phyloP scores from a whole-genome alignment of 2,888 invertebrate genomes.

The Sycophila texana region DNA sequence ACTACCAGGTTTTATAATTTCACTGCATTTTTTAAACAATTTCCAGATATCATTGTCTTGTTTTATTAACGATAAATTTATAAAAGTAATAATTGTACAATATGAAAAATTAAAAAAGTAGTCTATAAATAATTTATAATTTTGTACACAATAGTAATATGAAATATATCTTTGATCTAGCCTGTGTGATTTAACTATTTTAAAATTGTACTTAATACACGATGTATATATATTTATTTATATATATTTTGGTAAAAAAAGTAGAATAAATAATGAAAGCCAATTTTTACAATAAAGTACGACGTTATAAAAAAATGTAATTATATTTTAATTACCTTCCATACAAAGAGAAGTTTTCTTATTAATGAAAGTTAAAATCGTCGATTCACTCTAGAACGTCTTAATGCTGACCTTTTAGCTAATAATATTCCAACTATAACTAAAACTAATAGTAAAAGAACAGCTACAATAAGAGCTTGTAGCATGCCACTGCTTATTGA shows the following conservation, averaged over 20 bases:
- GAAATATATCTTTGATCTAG: background rate
- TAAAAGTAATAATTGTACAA: background rate
- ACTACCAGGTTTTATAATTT: background rate
- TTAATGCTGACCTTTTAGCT: constrained; percentile 60
- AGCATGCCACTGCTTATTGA: constrained; percentile 65
- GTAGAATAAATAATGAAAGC: constrained; percentile 32
- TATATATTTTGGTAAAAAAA: background rate
- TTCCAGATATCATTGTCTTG: background rate
- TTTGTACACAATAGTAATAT: background rate
- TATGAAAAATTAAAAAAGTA: constrained; percentile 10
- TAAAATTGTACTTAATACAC: constrained; percentile 11
- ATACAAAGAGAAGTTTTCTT: constrained; percentile 4
- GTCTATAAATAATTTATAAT: background rate
- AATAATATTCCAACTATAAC: constrained; percentile 65
- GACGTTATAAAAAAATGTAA: constrained; percentile 28
- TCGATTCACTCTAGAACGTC: constrained; percentile 65
- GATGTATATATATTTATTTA: constrained; percentile 20
- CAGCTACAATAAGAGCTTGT: constrained; percentile 60
- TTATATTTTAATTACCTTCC: constrained; percentile 15
- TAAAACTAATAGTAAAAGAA: constrained; percentile 62
- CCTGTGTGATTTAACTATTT: background rate
- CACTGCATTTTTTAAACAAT: background rate
- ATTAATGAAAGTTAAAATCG: constrained; percentile 61
- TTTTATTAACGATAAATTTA: constrained; percentile 5
- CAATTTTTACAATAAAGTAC: constrained; percentile 41